Base-by-base conservation (phyloP, 2,888 invertebrate species). In the Macrophya annulata region DNA sequence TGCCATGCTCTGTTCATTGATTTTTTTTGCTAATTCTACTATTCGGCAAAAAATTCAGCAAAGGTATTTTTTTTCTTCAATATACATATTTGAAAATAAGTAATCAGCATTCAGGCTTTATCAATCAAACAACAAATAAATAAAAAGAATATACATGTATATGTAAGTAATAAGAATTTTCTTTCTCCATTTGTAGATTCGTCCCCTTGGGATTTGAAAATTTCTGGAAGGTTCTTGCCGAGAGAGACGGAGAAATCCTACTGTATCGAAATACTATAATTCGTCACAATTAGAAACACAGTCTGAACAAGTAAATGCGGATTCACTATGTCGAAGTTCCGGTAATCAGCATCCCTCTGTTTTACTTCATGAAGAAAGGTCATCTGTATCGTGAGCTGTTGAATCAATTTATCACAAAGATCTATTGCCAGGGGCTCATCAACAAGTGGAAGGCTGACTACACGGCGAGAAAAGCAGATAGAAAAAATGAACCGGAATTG, bases 401-500 rank as follows among this genome's bases (percentile, higher is more conserved):
- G 8, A 85, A 86, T 9, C 40, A 21, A 1, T 59, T 87, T 1
- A 71, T 88, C 15, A 48, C 71, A 3, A 74, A 40, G 3, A 85
- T 86, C 31, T 86, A 87, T 9, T 86, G 87, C 48, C 81, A 74
- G 3, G 89, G 87, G 4, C 40, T 88, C 62, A 74, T 87, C 37
- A 5, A 25, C 0, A 86, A 86, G 55, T 76, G 86, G 71, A 25
- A 83, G 68, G 12, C 21, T 6, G 84, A 84, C 37, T 51, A 43
- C 21, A 21, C 17, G 62, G 51, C 25, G 40, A 59, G 12, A n/a
- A 6, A 37, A n/a, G 17, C 15, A 15, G 62, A 59, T 10, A 40
- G 31, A 12, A 40, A 25, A 17, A 1, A 81, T 17, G 31, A 37
- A 40, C n/a, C 48, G 45, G 76, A 31, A 76, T 12, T 55, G 17